Evolutionary conservation across 1,140 invertebrate species (phyloP).

Genomic region (Hermatobates lingyangjiaoensis): DNA sequence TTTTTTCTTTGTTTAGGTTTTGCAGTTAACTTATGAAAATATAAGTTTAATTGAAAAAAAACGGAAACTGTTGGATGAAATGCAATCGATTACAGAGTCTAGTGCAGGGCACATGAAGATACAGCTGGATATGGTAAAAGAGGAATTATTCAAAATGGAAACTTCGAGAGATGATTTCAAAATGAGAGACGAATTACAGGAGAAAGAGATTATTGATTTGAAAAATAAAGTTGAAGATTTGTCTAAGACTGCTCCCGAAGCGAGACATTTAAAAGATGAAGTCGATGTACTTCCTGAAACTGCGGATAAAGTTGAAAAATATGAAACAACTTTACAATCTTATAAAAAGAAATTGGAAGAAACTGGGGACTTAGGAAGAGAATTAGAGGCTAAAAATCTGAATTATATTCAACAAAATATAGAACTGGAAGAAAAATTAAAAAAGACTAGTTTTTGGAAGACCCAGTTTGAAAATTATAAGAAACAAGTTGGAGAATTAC

Average conservation of each 20-base stretch:
- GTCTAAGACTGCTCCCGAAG: slow-evolving; percentile 51
- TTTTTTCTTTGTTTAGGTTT: too few species aligned
- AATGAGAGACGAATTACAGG: slow-evolving; percentile 53
- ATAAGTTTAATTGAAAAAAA: slow-evolving; percentile 52
- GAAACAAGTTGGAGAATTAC: slow-evolving; percentile 61
- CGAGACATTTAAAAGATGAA: slow-evolving; percentile 71
- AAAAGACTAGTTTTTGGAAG: slow-evolving; percentile 30
- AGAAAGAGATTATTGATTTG: slow-evolving; percentile 57
- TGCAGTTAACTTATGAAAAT: slow-evolving; percentile 42
- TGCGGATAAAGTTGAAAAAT: slow-evolving; percentile 66
- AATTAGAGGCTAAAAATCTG: slow-evolving; percentile 82
- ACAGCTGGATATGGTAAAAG: slow-evolving; percentile 51
- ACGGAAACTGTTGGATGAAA: slow-evolving; percentile 42
- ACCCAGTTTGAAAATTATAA: slow-evolving; percentile 69
- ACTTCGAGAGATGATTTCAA: slow-evolving; percentile 64
- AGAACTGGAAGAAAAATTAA: slow-evolving; percentile 61
- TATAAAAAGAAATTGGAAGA: slow-evolving; percentile 94
- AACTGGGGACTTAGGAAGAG: slow-evolving; percentile 66
- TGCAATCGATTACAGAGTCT: slow-evolving; percentile 39
- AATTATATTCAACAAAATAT: slow-evolving; percentile 73
- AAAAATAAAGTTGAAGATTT: slow-evolving; percentile 63
- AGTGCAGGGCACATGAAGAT: slow-evolving; percentile 26
- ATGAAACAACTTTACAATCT: slow-evolving; percentile 66
- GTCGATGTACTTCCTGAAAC: slow-evolving; percentile 78
- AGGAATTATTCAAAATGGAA: slow-evolving; percentile 73